Base-by-base conservation (phyloP, 2,113 vertebrate genomes). In the Corapipo altera region DNA sequence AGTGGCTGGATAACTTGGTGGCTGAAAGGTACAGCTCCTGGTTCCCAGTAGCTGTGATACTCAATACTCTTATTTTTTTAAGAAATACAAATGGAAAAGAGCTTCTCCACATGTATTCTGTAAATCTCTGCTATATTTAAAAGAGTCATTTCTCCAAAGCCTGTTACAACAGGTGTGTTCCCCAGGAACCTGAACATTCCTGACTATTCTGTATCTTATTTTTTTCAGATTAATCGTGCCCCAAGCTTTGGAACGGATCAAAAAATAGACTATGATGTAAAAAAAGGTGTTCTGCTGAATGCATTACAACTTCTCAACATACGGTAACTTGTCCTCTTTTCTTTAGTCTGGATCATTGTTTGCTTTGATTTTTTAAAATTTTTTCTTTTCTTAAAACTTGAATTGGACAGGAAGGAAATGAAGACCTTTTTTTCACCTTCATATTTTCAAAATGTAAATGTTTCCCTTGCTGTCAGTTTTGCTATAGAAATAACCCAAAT, bases 191-290 rank as follows among this genome's bases (percentile, higher is more conserved):
- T 59, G 91, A 67, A 54, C 33, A 32, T 82, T 41, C 37, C 83
- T 85, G 67, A 92, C 44, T 91, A 39, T 80, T 85, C 89, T 85
- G 39, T 80, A 87, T 95, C 95, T 89, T 79, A 12, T 96, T 97
- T 91, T 70, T 91, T 97, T 69, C 97, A 99, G 99, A 99, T 99
- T 98, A 99, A 99, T 98, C 98, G 99, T 81, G 99, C 99, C 20
- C 99, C 99, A 46, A 99, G 99, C 97, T 99, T 99, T 96, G 99
- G 99, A 96, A 99, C 99, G 3, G 99, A 99, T 97, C 99, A 99
- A 98, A 99, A 99, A 98, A 99, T 99, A 97, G 99, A 99, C 98
- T 99, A 99, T 75, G 99, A 99, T 91, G 99, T 99, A 82, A 99
- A 99, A 98, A 99, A 98, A 96, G 99, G 99, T 11, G 99, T 99